Evolutionary conservation across 2,113 vertebrate species (phyloP), one percentile per base, ranked within the genome.

Genomic region (Xerus inauris): DNA sequence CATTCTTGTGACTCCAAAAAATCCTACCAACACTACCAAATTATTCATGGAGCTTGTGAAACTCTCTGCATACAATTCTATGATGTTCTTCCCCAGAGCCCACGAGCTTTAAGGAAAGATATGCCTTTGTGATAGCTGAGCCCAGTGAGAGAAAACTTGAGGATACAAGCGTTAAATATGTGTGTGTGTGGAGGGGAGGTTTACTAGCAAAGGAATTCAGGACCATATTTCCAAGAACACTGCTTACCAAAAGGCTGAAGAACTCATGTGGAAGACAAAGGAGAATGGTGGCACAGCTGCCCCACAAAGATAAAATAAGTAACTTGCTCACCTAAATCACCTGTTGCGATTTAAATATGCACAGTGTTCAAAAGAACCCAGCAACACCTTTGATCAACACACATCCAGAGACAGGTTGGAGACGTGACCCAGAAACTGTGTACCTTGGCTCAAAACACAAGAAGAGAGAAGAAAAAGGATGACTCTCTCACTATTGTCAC

Each of bases 391-490:
- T 26, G 51, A 40, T 86, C 85, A 47, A 47, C 38, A 72, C 24
- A 10, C 28, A 42, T 71, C 14, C 32, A 40, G 57, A 88, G 77
- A 59, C 20, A n/a, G 4, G 32, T 17, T 77, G 40, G 13, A 42
- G 17, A 32, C 38, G 35, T 65, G n/a, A 57, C 54, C 49, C 57
- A 38, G 59, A 75, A 86, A 10, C 7, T 38, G 10, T 49, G 17
- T 9, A 64, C 30, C 24, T 45, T 51, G 42, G 54, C 54, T 89
- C 93, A 86, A 64, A 62, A 76, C 10, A 20, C 14, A 57, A 49
- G n/a, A 91, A 10, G 26, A 96, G 32, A 72, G 26, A 83, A 84
- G 82, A 86, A 54, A 71, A 11, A 72, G n/a, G n/a, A 79, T 35
- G 54, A 22, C n/a, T 38, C 32, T 75, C 8, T 89, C 42, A 14